Evolutionary conservation across 2,888 invertebrate species (phyloP).

Genomic region (Synanthedon andrenaeformis): DNA sequence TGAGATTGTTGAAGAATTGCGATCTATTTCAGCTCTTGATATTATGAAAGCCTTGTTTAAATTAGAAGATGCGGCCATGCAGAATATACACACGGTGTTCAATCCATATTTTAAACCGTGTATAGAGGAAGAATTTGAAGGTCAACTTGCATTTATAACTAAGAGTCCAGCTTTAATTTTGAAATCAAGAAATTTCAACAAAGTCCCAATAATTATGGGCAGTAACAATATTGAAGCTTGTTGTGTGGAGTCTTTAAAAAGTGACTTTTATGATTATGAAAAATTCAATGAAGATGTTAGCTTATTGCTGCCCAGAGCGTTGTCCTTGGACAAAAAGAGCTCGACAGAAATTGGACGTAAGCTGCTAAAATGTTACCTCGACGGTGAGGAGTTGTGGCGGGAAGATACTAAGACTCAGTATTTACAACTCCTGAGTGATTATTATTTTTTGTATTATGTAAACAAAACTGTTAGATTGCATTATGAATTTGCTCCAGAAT

Average conservation of each 20-base stretch:
- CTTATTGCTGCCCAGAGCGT: constrained; percentile 39
- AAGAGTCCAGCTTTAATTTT: constrained; percentile 45
- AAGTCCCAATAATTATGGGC: constrained; percentile 58
- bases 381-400: constrained; percentile 31
- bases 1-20: constrained; percentile 46
- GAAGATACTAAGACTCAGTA: constrained; percentile 45
- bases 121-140: constrained; percentile 55
- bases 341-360: constrained; percentile 39
- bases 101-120: constrained; percentile 49
- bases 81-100: constrained; percentile 21
- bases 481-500: constrained; percentile 33
- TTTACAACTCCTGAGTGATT: constrained; percentile 50
- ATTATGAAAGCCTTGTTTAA: constrained; percentile 29
- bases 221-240: constrained; percentile 48
- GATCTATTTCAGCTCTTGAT: constrained; percentile 22
- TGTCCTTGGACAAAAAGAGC: constrained; percentile 27
- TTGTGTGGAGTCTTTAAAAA: constrained; percentile 28
- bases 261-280: constrained; percentile 39
- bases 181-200: constrained; percentile 50
- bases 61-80: not conserved
- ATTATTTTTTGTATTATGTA: constrained; percentile 49
- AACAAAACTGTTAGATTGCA: constrained; percentile 50
- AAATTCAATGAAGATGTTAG: constrained; percentile 38
- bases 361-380: constrained; percentile 47
- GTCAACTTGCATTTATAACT: constrained; percentile 47